Evolutionary conservation across 2,888 invertebrate genomes (phyloP).

Genomic region (Sinhomidia bicolor): DNA sequence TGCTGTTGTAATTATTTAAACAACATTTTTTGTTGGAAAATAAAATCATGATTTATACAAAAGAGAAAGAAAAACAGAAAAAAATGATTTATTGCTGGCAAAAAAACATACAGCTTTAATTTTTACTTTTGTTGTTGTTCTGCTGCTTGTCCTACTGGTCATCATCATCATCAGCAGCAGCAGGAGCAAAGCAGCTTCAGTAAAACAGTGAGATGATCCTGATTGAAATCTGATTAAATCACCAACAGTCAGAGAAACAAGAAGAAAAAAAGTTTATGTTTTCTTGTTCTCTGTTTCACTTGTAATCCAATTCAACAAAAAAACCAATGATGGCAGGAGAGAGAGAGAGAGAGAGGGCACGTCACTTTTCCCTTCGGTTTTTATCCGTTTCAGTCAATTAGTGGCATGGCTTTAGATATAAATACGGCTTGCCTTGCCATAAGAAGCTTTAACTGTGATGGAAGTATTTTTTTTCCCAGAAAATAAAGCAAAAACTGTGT

Average conservation of each 20-base stretch:
- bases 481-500: background rate
- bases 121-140: too few species aligned
- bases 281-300: background rate
- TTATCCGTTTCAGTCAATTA: slow-evolving; percentile 80
- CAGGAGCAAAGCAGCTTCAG: too few species aligned
- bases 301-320: background rate
- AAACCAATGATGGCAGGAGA: background rate
- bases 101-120: too few species aligned
- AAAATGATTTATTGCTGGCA: slow-evolving; percentile 52
- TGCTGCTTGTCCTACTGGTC: background rate
- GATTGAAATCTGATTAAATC: slow-evolving; percentile 50
- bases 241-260: background rate
- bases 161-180: background rate
- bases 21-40: slow-evolving; percentile 10
- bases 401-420: slow-evolving; percentile 72
- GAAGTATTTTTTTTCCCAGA: slow-evolving; percentile 14
- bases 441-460: background rate
- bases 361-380: slow-evolving; percentile 80
- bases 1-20: slow-evolving; percentile 22
- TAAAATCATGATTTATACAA: background rate
- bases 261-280: background rate
- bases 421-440: background rate
- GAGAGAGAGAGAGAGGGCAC: slow-evolving; percentile 73
- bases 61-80: background rate
- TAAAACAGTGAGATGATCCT: slow-evolving; percentile 15